Evolutionary conservation across 1,140 invertebrate species (phyloP).

Genomic region (Drosophila orosa): DNA sequence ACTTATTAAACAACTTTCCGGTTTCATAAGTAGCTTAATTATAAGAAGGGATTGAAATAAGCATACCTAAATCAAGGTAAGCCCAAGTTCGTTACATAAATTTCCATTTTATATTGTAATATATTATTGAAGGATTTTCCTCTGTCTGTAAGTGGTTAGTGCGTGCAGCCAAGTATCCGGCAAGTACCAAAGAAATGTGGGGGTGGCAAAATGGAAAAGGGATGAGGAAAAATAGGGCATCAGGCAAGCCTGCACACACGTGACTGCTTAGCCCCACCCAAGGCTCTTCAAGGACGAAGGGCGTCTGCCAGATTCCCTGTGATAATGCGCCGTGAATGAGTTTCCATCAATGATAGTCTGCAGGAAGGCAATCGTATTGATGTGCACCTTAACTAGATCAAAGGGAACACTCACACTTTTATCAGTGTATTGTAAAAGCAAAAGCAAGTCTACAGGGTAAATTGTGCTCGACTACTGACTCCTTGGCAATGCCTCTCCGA

Average conservation of each 20-base stretch:
- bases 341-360: constrained; percentile 14
- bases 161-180: constrained; percentile 28
- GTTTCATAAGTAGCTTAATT: no score
- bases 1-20: no score
- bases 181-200: constrained; percentile 5
- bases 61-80: background rate
- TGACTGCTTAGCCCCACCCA: constrained; percentile 14
- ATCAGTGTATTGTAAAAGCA: background rate
- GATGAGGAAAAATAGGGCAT: no score
- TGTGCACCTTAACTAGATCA: constrained; percentile 15
- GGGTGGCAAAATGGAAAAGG: background rate
- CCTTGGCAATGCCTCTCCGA: background rate
- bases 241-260: constrained; percentile 15
- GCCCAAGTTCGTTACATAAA: background rate
- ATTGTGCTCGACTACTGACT: background rate
- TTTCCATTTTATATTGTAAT: background rate
- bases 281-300: constrained; percentile 2
- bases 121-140: background rate
- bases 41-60: background rate
- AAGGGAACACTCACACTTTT: constrained; percentile 3
- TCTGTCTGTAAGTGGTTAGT: constrained; percentile 7
- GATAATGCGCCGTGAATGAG: constrained; percentile 5
- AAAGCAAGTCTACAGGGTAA: background rate
- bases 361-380: background rate
- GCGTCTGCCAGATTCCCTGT: background rate